Evolutionary conservation across 2,113 vertebrate species (phyloP).

Genomic region (Ictalurus punctatus): DNA sequence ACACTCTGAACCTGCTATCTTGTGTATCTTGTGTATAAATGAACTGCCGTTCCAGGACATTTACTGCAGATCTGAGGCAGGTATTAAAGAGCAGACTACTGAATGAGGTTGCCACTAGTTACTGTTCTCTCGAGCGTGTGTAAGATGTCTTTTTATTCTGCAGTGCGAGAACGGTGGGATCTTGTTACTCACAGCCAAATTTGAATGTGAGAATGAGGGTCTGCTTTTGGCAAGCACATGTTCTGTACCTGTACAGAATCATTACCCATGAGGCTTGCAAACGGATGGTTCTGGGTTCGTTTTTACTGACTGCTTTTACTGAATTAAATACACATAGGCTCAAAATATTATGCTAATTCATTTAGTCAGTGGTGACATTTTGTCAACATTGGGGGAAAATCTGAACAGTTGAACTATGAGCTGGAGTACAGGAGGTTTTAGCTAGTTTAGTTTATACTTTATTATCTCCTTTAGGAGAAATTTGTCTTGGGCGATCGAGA

Average conservation of each 20-base stretch:
- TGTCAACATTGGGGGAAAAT: neutral
- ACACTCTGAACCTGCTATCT: slow-evolving; percentile 49
- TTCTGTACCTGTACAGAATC: slow-evolving; percentile 55
- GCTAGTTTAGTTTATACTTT: too few relatives aligned
- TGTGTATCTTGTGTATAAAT: slow-evolving; percentile 45
- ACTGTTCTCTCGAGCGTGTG: slow-evolving; percentile 71
- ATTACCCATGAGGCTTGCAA: slow-evolving; percentile 19
- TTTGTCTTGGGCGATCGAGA: too few relatives aligned
- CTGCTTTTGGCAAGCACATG: slow-evolving; percentile 41
- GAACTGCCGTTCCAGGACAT: slow-evolving; percentile 70
- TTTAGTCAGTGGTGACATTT: neutral
- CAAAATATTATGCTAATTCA: neutral
- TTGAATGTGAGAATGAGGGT: slow-evolving; percentile 51
- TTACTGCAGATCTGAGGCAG: slow-evolving; percentile 67
- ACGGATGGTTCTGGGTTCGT: neutral
- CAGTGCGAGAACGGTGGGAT: slow-evolving; percentile 58
- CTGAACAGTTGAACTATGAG: neutral
- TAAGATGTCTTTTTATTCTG: slow-evolving; percentile 57
- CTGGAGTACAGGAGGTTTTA: neutral
- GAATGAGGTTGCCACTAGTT: slow-evolving; percentile 78
- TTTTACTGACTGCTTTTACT: neutral
- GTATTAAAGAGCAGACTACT: slow-evolving; percentile 71
- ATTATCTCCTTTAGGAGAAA: too few relatives aligned
- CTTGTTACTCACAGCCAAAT: slow-evolving; percentile 61
- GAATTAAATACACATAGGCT: neutral